These are phyloP conservation scores for Cavia porcellus DNA, from an alignment of 2,113 vertebrate genomes.

Conservation along the genomic window DNA sequence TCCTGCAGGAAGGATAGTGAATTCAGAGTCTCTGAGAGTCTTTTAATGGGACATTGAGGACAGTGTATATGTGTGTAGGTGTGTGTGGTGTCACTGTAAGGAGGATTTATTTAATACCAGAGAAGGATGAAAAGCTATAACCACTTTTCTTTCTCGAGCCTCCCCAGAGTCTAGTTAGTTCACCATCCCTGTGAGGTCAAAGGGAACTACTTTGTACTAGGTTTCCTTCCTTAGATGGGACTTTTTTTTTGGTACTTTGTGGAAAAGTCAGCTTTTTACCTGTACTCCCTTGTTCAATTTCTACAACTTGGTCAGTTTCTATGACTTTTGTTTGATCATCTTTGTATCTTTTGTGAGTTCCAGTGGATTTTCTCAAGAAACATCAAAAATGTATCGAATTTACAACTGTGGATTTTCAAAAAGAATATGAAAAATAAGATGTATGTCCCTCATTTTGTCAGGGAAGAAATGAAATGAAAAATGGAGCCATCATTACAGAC, in stretches of 20 bases:
- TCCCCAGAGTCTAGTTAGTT: background rate
- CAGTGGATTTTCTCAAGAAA: background rate
- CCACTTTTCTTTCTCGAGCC: background rate
- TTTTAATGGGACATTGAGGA: background rate
- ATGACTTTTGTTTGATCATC: background rate
- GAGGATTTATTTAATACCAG: slow-evolving; percentile 38
- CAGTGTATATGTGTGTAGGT: no score
- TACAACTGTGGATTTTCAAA: background rate
- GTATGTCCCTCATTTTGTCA: background rate
- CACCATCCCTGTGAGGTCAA: background rate
- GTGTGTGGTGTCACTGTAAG: background rate
- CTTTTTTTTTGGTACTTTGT: background rate
- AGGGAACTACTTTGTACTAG: background rate
- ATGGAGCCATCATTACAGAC: background rate
- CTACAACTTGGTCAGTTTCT: background rate
- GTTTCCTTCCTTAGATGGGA: background rate
- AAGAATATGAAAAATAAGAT: background rate
- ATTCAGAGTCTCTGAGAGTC: background rate
- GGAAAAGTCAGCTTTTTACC: background rate
- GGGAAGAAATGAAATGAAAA: background rate
- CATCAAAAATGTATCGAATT: background rate
- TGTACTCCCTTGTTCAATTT: background rate
- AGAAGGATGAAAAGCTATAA: slow-evolving; percentile 6
- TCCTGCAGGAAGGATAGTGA: background rate
- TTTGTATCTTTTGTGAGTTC: background rate